Conservation (phyloP, 2,113 vertebrate genomes). For the Upupa epops region DNA sequence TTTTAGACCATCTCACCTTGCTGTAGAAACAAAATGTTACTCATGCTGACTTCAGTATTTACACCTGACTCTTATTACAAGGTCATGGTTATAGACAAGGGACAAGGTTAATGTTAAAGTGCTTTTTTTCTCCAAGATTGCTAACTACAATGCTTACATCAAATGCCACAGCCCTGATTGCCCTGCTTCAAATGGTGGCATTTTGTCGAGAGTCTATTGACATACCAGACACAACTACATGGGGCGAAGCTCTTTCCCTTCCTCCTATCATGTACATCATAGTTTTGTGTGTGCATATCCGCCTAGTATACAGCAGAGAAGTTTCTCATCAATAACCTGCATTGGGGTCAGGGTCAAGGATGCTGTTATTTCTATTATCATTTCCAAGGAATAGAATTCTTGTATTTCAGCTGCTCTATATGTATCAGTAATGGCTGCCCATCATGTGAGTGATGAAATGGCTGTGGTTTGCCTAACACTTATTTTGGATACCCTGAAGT, state of each 20-base stretch:
- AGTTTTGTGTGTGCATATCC: no score
- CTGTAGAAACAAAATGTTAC: neutral
- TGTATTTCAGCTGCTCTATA: neutral
- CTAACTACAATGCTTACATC: neutral
- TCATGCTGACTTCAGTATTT: neutral
- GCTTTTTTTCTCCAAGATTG: neutral
- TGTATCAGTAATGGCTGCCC: neutral
- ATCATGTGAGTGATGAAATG: neutral
- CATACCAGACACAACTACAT: neutral
- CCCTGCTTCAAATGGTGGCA: neutral
- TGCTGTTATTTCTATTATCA: neutral
- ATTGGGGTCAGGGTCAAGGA: neutral
- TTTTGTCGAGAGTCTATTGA: neutral
- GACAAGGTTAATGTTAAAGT: neutral
- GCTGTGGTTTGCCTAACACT: neutral
- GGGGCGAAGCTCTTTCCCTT: neutral
- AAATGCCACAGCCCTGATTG: neutral
- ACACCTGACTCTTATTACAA: neutral
- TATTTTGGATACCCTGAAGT: neutral
- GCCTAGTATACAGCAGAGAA: neutral
- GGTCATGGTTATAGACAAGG: neutral
- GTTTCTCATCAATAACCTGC: neutral
- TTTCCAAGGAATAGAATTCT: neutral
- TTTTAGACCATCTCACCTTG: neutral
- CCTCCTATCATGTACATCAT: neutral